Base-by-base conservation (phyloP, 2,888 invertebrate genomes). In the Rotaria sp. region DNA sequence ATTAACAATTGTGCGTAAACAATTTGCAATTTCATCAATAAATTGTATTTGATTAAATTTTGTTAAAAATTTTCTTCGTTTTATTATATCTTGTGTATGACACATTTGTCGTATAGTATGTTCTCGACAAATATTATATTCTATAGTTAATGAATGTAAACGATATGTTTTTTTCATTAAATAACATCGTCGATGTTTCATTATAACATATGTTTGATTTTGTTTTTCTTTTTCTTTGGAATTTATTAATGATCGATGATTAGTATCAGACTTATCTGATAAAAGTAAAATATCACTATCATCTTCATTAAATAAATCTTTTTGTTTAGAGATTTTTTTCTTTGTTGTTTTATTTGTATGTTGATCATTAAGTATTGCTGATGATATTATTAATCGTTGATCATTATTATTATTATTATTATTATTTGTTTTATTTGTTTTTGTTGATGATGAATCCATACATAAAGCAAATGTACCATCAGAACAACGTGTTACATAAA, bases 401-500 rank as follows among this genome's bases (percentile, higher is more conserved):
- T 80, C 26, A 13, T 38, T 45, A n/a, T 10, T 80, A 7, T 15
- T 38, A 74, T 74, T 74, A 8, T 15, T 38, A n/a, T n/a, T n/a
- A n/a, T n/a, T n/a, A n/a, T n/a, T n/a, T n/a, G n/a, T n/a, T n/a
- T n/a, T n/a, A 15, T 35, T 18, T 67, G 18, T 5, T 67, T 15
- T 35, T 18, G 1, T 1, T 21, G 67, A 67, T 26, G 80, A 80
- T 80, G 80, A 80, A 80, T 80, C 80, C 80, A 45, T 80, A 45
- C 80, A 80, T 45, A 80, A n/a, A n/a, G 80, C 80, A 45, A 80
- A 80, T 80, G 80, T 80, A 7, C 80, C 80, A 45, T 80, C 80
- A 2, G 24, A 24, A n/a, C 80, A 80, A 80, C 80, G 80, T 80
- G 80, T 80, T 45, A 80, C 80, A 41, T 80, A 80, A 41, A 80